Evolutionary conservation across 2,797 vertebrate species (phyloP).

Genomic region (Antennarius maculatus): DNA sequence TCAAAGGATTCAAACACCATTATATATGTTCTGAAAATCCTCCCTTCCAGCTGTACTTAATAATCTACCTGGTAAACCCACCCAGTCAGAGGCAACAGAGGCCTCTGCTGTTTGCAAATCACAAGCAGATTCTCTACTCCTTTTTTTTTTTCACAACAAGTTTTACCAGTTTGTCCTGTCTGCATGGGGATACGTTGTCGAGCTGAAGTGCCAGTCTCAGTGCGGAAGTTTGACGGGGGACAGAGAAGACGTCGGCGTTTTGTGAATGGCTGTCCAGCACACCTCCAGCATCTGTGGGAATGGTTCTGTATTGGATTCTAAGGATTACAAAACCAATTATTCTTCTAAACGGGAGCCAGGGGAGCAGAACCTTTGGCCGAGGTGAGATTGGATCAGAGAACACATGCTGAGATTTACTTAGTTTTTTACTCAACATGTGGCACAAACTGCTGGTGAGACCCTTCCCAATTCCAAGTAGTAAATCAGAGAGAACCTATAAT

Average conservation of each 20-base stretch:
- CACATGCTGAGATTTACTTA: background rate
- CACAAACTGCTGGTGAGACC: too few species aligned
- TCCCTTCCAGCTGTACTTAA: too few species aligned
- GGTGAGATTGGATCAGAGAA: constrained; percentile 56
- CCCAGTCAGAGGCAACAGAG: background rate
- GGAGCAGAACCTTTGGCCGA: constrained; percentile 58
- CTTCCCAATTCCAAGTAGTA: too few species aligned
- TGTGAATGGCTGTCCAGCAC: constrained; percentile 60
- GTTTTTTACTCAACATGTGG: too few species aligned
- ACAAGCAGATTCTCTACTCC: background rate
- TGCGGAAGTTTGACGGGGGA: background rate
- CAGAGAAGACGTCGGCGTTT: background rate
- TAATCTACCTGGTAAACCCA: too few species aligned
- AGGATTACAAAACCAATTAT: background rate
- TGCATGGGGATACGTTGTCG: background rate
- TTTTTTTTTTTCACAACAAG: constrained; percentile 44
- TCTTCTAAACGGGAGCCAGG: background rate
- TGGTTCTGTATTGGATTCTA: background rate
- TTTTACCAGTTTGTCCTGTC: constrained; percentile 50
- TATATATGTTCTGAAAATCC: too few species aligned
- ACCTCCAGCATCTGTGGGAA: background rate
- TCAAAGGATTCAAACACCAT: too few species aligned
- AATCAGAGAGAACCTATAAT: too few species aligned
- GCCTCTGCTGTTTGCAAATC: background rate
- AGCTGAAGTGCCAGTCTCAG: background rate